Base-by-base conservation (phyloP, 2,113 vertebrate species). In the Pithys albifrons region DNA sequence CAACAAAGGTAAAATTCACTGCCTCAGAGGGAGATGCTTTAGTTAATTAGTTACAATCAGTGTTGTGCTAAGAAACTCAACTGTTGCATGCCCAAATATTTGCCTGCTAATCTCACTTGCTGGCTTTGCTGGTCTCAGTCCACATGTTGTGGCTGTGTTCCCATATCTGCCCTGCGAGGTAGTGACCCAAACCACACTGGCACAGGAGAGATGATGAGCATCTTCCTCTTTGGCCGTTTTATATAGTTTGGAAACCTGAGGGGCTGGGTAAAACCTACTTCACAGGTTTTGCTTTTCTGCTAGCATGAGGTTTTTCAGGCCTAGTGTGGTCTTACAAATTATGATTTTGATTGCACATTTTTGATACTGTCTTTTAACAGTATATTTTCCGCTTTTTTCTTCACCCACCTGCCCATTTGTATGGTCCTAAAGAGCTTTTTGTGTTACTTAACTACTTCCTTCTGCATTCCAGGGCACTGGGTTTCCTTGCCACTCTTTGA, bases 41-140 rank as follows among this genome's bases (percentile, higher is more conserved):
- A 78, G 90, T 91, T 96, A 95, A 95, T 96, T 92, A 96, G 61
- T 92, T 91, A 52, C 61, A 45, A 65, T 77, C 90, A 64, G 67
- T 46, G 41, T 29, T 29, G 37, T 69, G 55, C 58, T 75, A 23
- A 70, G 79, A 86, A 39, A 49, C 61, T 71, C 9, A 5, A 5
- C 29, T 65, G 29, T 59, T 76, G 58, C 59, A 61, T 85, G 78
- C 51, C 55, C 1, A 1, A 82, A 6, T 66, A 39, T 80, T 88
- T 91, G 17, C 45, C 52, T 61, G 48, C n/a, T 94, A 29, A 73
- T 73, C 27, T 77, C 3, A 0, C 67, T 93, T 54, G 10, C 72
- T 95, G 88, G n/a, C 46, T 88, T 71, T 71, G 52, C 64, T 88
- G 51, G 54, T 86, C 33, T 31, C 3, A 4, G 52, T 41, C 33